Conservation (phyloP, 2,797 vertebrate genomes). For the Microhierax caerulescens region DNA sequence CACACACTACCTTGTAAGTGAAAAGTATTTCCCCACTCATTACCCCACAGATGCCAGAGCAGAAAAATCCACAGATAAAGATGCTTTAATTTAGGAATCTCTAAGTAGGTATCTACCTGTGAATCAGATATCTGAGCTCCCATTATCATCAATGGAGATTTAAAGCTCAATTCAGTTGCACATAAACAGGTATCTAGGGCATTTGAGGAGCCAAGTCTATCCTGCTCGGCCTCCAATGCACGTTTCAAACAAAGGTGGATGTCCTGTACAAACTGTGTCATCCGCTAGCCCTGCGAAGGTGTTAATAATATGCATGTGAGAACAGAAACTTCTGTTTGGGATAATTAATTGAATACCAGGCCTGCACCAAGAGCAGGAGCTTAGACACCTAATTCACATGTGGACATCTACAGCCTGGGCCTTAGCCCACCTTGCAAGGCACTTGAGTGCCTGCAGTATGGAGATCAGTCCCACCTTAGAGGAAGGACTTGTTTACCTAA, state of each 20-base stretch:
- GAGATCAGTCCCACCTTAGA: not conserved
- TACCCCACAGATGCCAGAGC: not conserved
- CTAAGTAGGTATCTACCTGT: not conserved
- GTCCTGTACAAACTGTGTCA: not conserved
- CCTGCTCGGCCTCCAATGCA: not conserved
- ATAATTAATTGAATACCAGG: not conserved
- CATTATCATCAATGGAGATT: not conserved
- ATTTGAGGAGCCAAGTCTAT: not conserved
- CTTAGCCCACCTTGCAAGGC: not conserved
- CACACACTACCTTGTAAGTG: not conserved
- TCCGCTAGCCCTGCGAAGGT: not conserved
- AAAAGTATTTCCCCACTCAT: not conserved
- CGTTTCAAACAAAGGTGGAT: not conserved
- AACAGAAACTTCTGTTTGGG: not conserved
- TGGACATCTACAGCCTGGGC: not conserved
- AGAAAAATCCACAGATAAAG: not conserved
- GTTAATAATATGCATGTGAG: fast-evolving
- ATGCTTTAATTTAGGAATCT: not conserved
- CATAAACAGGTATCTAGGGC: not conserved
- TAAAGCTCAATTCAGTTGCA: not conserved
- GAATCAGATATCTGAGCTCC: not conserved
- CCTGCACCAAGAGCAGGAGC: not conserved
- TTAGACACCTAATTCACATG: not conserved
- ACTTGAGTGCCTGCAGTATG: not conserved
- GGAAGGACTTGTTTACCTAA: not conserved